Percentiles rank a stretch among this genome's conserved stretches.
phyloP scores from a whole-genome alignment of 2,888 invertebrate species.

The Dryococelus australis region DNA sequence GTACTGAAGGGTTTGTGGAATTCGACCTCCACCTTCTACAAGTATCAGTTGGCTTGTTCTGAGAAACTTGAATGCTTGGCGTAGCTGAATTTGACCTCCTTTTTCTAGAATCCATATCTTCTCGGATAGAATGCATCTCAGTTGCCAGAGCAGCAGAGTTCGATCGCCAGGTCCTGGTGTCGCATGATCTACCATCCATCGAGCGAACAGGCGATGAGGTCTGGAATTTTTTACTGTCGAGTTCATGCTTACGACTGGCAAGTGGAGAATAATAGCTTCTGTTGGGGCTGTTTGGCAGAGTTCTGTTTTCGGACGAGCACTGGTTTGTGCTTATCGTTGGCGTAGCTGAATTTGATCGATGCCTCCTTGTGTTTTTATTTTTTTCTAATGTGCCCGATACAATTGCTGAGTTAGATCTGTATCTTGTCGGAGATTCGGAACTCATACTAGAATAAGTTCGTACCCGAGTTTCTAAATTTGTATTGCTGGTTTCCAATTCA shows the following conservation, averaged over 20 bases:
- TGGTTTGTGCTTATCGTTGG: neutral
- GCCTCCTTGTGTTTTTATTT: neutral
- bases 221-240: neutral
- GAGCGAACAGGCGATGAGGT: neutral
- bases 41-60: neutral
- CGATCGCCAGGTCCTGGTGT: neutral
- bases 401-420: neutral
- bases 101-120: neutral
- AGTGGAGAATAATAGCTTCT: neutral
- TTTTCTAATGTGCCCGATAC: neutral
- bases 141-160: neutral
- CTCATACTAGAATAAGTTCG: neutral
- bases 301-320: neutral
- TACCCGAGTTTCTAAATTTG: neutral
- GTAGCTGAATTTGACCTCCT: neutral
- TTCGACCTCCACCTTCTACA: neutral
- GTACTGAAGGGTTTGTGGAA: neutral
- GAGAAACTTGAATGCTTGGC: neutral
- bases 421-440: neutral
- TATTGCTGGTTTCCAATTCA: neutral
- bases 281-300: neutral
- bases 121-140: neutral
- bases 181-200: neutral
- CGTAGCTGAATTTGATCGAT: slow-evolving; percentile 10
- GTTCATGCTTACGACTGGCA: neutral